These are phyloP conservation scores for Haliclystus octoradiatus DNA, from an alignment of 30 jellyfish, hydroid and myxozoan genomes.

Conservation along the genomic window DNA sequence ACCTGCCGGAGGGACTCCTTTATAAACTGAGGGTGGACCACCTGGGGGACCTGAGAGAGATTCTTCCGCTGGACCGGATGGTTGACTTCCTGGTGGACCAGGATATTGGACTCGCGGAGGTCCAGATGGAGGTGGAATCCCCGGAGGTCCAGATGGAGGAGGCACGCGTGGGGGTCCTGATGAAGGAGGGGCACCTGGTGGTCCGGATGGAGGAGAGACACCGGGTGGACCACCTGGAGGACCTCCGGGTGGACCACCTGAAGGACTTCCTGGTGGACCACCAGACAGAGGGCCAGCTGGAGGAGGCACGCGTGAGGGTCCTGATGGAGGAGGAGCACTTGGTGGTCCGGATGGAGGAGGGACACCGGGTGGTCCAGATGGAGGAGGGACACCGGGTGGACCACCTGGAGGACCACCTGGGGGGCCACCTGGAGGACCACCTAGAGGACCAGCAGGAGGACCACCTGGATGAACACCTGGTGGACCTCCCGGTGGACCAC, in stretches of 20 bases:
- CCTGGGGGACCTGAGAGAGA: too few relatives aligned
- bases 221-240: background rate
- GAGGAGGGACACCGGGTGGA: conserved; percentile 23
- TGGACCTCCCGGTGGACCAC: conserved; percentile 28
- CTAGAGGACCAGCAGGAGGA: conserved; percentile 4
- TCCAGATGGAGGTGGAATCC: conserved; percentile 14
- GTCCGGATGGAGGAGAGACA: conserved; percentile 2
- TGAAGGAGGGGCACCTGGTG: conserved; percentile 18
- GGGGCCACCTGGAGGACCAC: conserved; percentile 18
- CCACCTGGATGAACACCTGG: conserved; percentile 2
- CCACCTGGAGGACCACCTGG: conserved; percentile 14
- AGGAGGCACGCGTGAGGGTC: background rate
- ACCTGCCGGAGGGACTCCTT: too few relatives aligned
- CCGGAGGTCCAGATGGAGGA: conserved; percentile 11
- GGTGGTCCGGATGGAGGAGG: conserved; percentile 8
- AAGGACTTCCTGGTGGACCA: conserved; percentile 1
- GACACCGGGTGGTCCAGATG: conserved; percentile 18
- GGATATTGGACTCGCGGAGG: conserved; percentile 29
- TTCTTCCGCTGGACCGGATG: background rate
- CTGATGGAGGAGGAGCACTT: background rate
- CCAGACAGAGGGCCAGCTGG: background rate
- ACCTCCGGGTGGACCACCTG: background rate
- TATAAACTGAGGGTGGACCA: too few relatives aligned
- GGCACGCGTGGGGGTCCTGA: conserved; percentile 28
- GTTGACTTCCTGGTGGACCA: background rate